Base-by-base conservation (phyloP, 2,888 invertebrate genomes). In the Synanthedon vespiformis region DNA sequence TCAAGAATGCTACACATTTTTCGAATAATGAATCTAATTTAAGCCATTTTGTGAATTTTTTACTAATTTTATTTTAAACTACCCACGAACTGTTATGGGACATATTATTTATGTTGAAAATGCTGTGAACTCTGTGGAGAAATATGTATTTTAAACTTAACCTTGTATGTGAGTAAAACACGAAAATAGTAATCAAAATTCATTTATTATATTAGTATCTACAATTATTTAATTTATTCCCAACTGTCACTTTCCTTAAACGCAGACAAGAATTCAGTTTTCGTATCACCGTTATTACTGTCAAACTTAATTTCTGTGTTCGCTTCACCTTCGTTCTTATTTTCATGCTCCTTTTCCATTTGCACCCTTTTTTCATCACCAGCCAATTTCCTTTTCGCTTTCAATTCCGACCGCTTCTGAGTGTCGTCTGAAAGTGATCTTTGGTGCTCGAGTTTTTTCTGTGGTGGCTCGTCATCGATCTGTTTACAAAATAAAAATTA, bases 171-270 rank as follows among this genome's bases (percentile, higher is more conserved):
- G 34, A 34, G 34, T 34, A 34, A 34, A 34, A 34, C 10, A 34
- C 10, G 6, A 34, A 34, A 34, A 34, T 34, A 34, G 2, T 10
- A 34, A 8, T 10, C 34, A 34, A 34, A 34, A 34, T 10, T 34
- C 10, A 10, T 34, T 34, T 34, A 34, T 34, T 34, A 27, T 16
- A 18, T 3, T 18, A 18, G 34, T 34, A 34, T 34, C 34, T 34
- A 34, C 11, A 12, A 58, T 58, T 61, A 60, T 64, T 62, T 60
- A 52, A 49, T 56, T 72, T 71, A 86, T 63, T 83, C 84, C 85
- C 85, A 86, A 67, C 68, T 76, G 53, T 83, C 81, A 57, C 81
- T 85, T 64, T 85, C 85, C 61, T 80, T 78, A 62, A 86, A 86
- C 57, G 77, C 79, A 3, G 71, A 51, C 50, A 81, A 82, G 57